Evolutionary conservation across 1,140 invertebrate species (phyloP).

Genomic region (Lethrus apterus): DNA sequence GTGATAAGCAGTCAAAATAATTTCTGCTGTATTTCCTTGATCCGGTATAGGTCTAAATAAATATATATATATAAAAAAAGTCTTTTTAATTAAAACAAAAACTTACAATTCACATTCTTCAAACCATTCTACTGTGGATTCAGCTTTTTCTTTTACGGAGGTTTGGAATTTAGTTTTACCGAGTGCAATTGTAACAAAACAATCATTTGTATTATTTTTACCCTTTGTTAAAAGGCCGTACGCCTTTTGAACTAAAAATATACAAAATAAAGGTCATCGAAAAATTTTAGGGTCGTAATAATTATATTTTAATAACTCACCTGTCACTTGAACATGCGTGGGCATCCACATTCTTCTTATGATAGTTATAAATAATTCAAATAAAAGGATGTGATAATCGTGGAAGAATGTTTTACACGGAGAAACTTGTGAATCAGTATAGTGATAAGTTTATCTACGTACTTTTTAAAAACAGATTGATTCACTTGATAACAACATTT

Average conservation of each 20-base stretch:
- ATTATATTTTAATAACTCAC: constrained; percentile 39
- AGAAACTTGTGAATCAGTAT: not conserved
- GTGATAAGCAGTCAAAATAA: constrained; percentile 78
- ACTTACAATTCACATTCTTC: constrained; percentile 92
- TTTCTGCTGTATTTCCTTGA: constrained; percentile 79
- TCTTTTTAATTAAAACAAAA: constrained; percentile 6
- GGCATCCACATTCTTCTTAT: constrained; percentile 66
- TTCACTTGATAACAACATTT: too few species aligned
- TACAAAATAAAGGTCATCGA: constrained; percentile 28
- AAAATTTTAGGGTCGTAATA: constrained; percentile 13
- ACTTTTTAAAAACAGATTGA: too few species aligned
- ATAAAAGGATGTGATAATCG: not conserved
- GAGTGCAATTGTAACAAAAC: constrained; percentile 87
- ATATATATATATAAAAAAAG: constrained; percentile 14
- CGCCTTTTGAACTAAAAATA: constrained; percentile 61
- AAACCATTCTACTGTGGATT: constrained; percentile 80
- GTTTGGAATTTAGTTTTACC: constrained; percentile 96
- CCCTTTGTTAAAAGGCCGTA: constrained; percentile 70
- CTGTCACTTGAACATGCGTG: constrained; percentile 76
- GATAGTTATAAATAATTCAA: not conserved
- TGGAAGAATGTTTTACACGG: not conserved
- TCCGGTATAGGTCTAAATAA: constrained; percentile 64
- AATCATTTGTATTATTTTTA: constrained; percentile 89
- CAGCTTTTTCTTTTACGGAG: constrained; percentile 84
- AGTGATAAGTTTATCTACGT: not conserved